Evolutionary conservation across 2,113 vertebrate genomes (phyloP).

Genomic region (Aspiorhynchus laticeps): DNA sequence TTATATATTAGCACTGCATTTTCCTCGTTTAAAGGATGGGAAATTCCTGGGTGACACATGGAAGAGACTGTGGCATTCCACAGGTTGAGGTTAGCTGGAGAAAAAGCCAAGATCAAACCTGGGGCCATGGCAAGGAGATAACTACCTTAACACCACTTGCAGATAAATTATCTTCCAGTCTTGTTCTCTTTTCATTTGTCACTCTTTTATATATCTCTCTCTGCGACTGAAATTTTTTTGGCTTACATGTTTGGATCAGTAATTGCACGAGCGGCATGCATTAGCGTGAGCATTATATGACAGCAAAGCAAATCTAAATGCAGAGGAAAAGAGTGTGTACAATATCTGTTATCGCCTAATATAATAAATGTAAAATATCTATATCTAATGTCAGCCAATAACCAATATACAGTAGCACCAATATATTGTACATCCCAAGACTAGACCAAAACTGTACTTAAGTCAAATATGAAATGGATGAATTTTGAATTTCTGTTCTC

Average conservation of each 20-base stretch:
- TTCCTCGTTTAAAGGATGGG: constrained; percentile 71
- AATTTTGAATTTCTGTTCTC: neutral
- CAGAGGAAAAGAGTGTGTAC: neutral
- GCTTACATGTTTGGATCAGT: neutral
- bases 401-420: neutral
- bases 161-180: neutral
- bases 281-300: neutral
- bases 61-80: constrained; percentile 65
- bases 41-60: constrained; percentile 74
- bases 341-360: neutral
- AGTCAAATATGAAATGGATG: neutral
- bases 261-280: neutral
- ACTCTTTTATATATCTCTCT: neutral
- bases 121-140: constrained; percentile 18
- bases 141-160: constrained; percentile 1
- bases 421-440: neutral
- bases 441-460: neutral
- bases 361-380: neutral
- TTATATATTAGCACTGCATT: constrained; percentile 77
- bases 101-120: constrained; percentile 19
- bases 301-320: neutral
- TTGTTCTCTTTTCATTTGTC: constrained; percentile 1
- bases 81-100: constrained; percentile 39
- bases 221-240: neutral
- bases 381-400: neutral